phyloP scores from a whole-genome alignment of 30 jellyfish, hydroid and myxozoan species.

The Aurelia aurita region DNA sequence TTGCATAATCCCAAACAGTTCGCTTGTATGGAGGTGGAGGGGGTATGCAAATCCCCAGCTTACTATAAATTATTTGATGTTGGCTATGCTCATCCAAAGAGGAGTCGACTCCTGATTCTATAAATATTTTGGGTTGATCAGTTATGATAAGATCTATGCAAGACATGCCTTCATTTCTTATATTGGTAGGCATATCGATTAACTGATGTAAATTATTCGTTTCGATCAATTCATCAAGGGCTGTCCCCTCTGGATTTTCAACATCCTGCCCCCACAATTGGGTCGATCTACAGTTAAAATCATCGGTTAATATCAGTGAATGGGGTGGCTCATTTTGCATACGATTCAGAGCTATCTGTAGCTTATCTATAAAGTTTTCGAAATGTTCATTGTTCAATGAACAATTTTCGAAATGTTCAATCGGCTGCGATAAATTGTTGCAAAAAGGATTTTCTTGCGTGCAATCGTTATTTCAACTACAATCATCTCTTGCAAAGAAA shows the following conservation, averaged over 20 bases:
- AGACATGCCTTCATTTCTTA: constrained; percentile 39
- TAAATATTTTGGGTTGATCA: not conserved
- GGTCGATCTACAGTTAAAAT: too few relatives aligned
- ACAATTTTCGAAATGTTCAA: too few relatives aligned
- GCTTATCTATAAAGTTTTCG: not conserved
- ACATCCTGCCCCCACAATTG: too few relatives aligned
- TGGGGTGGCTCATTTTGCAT: constrained; percentile 28
- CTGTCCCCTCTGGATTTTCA: too few relatives aligned
- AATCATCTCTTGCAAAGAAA: constrained; percentile 18
- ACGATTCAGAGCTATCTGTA: constrained; percentile 1
- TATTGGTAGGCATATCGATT: not conserved
- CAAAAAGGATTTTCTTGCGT: constrained; percentile 18
- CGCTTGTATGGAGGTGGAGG: too few relatives aligned
- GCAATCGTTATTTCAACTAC: constrained; percentile 20
- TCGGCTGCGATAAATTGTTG: constrained; percentile 29
- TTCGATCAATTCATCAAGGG: constrained; percentile 35
- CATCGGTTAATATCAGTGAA: constrained; percentile 31
- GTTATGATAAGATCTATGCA: too few relatives aligned
- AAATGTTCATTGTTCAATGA: not conserved
- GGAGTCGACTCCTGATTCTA: constrained; percentile 1
- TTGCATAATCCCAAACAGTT: too few relatives aligned
- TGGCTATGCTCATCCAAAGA: constrained; percentile 26
- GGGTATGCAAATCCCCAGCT: too few relatives aligned
- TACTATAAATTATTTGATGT: constrained; percentile 30
- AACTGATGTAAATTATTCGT: constrained; percentile 19